These are phyloP conservation scores for Epinephelus lanceolatus DNA, from an alignment of 2,113 vertebrate species.

Conservation along the genomic window DNA sequence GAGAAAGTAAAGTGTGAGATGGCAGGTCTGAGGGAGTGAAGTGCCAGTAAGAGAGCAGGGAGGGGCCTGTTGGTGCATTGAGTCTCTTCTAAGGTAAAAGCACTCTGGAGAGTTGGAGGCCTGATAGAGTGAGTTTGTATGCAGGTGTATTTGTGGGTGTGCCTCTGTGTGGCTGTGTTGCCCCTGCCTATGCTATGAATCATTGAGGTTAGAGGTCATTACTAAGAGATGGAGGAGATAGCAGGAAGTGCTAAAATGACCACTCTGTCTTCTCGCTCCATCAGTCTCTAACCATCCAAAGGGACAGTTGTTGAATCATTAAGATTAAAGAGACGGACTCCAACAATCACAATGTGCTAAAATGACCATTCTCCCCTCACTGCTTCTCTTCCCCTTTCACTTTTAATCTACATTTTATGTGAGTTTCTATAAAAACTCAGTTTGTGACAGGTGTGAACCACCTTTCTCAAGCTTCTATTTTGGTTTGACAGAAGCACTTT, in stretches of 20 bases:
- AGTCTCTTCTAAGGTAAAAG: slow-evolving; percentile 51
- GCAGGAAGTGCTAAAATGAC: slow-evolving; percentile 75
- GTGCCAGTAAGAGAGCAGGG: slow-evolving; percentile 5
- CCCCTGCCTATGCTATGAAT: slow-evolving; percentile 52
- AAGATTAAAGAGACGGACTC: slow-evolving; percentile 43
- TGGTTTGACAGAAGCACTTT: slow-evolving; percentile 62
- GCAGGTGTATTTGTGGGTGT: slow-evolving; percentile 28
- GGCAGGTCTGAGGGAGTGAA: slow-evolving; percentile 22
- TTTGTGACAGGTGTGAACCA: slow-evolving; percentile 63
- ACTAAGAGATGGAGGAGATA: slow-evolving; percentile 64
- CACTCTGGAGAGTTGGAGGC: slow-evolving; percentile 24
- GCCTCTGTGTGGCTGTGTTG: slow-evolving; percentile 21
- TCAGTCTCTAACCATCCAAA: neutral
- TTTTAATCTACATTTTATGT: slow-evolving; percentile 44
- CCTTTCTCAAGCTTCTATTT: slow-evolving; percentile 64
- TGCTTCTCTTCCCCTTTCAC: neutral
- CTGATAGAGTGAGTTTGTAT: slow-evolving; percentile 23
- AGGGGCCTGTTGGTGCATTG: slow-evolving; percentile 24
- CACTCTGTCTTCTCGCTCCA: slow-evolving; percentile 36
- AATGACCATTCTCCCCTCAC: slow-evolving; percentile 40
- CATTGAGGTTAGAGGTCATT: slow-evolving; percentile 70
- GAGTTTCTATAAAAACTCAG: slow-evolving; percentile 46
- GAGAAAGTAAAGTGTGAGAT: slow-evolving; percentile 41
- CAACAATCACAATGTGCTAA: slow-evolving; percentile 55
- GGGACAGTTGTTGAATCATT: slow-evolving; percentile 66